These are phyloP conservation scores for Lasiurus borealis DNA, from an alignment of 2,113 vertebrate species.

Conservation along the genomic window DNA sequence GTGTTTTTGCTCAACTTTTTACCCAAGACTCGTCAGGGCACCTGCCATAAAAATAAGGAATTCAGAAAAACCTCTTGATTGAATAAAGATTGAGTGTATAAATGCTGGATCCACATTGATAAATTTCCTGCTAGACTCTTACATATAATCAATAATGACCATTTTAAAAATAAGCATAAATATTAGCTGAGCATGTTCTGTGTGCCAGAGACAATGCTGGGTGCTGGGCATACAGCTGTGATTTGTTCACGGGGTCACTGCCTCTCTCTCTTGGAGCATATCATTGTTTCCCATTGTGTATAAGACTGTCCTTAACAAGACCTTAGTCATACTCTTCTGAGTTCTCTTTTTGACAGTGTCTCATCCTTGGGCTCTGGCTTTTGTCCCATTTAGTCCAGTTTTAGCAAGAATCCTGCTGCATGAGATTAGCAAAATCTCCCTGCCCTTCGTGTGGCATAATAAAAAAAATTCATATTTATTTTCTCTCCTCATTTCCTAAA, in stretches of 20 bases:
- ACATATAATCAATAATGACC: background rate
- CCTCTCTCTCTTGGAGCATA: background rate
- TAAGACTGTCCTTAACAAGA: background rate
- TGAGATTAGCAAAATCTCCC: background rate
- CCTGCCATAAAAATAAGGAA: background rate
- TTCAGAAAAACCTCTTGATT: background rate
- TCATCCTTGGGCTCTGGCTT: background rate
- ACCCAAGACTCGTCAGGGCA: fast-evolving
- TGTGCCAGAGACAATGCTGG: background rate
- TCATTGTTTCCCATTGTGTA: fast-evolving
- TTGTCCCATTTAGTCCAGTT: too few relatives aligned
- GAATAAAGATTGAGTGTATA: background rate
- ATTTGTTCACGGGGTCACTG: fast-evolving
- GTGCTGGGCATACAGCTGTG: fast-evolving
- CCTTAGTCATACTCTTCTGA: background rate
- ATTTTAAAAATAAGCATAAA: background rate
- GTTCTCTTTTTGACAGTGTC: background rate
- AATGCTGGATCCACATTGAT: background rate
- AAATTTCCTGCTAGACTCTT: background rate
- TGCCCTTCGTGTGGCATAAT: background rate
- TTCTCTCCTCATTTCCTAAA: background rate
- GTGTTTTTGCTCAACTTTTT: fast-evolving
- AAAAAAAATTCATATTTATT: background rate
- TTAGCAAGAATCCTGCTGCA: too few relatives aligned
- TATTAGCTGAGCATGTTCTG: background rate